Percentiles rank a stretch among this genome's conserved stretches.
Conservation (phyloP, 2,797 vertebrate species). For the Rhinoraja longicauda region DNA sequence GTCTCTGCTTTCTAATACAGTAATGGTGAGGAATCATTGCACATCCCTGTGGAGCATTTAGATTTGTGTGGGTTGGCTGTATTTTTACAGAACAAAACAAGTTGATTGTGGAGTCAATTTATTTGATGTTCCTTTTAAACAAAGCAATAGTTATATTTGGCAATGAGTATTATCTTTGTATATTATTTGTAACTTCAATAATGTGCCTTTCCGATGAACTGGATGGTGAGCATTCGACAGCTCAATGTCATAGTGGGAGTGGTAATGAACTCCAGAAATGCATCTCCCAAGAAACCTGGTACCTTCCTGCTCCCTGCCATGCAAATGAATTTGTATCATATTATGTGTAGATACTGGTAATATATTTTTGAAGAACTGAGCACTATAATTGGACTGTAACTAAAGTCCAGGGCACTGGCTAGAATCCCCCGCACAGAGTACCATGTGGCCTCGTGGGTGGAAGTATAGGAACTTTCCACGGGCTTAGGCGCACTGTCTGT, state of each 20-base stretch:
- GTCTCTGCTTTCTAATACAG: background rate
- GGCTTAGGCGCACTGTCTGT: conserved; percentile 51
- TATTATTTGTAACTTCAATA: background rate
- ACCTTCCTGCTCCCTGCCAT: background rate
- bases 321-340: background rate
- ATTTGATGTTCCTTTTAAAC: background rate
- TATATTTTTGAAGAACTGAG: background rate
- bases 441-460: background rate
- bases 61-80: background rate
- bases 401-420: background rate
- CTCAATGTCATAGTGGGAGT: conserved; percentile 22
- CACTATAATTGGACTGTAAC: conserved; percentile 6
- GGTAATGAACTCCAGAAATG: conserved; percentile 22
- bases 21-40: background rate
- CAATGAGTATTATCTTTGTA: background rate
- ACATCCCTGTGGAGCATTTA: background rate
- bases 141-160: background rate
- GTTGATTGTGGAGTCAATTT: background rate
- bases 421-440: background rate
- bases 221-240: background rate
- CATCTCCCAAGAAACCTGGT: background rate
- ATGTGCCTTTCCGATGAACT: background rate
- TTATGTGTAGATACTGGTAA: background rate
- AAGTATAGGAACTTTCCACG: background rate
- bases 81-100: background rate